Conservation (phyloP, 2,888 invertebrate species). For the Drosophila robusta region DNA sequence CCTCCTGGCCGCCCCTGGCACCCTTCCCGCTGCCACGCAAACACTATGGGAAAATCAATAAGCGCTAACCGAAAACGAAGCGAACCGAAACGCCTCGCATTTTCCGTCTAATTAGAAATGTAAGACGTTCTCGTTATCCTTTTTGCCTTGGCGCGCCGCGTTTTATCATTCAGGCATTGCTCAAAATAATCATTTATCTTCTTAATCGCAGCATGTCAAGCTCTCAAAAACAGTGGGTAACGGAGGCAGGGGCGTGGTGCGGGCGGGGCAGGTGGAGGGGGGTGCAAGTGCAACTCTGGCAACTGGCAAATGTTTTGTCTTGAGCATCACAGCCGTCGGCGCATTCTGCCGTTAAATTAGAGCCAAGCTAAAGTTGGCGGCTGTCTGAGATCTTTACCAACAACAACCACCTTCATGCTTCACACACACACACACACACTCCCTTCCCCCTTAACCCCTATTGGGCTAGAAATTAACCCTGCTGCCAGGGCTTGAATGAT, state of each 20-base stretch:
- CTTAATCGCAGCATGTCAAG: constrained; percentile 66
- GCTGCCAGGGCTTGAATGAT: background rate
- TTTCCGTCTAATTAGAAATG: constrained; percentile 65
- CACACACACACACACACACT: no score
- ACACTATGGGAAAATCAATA: constrained; percentile 59
- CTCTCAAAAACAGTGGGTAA: constrained; percentile 17
- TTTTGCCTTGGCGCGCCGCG: constrained; percentile 8
- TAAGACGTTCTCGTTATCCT: constrained; percentile 44
- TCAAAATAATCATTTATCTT: constrained; percentile 78
- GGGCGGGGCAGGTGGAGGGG: no score
- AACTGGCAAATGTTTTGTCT: constrained; percentile 69
- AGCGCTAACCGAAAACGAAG: constrained; percentile 14
- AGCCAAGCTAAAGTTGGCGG: constrained; percentile 31
- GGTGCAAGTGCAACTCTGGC: constrained; percentile 25
- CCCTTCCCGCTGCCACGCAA: background rate
- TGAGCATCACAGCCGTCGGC: constrained; percentile 37
- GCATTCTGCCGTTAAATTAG: constrained; percentile 73
- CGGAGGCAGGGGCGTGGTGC: background rate
- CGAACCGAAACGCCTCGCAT: constrained; percentile 16
- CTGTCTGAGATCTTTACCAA: background rate
- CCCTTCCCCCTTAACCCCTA: background rate
- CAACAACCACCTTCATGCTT: background rate
- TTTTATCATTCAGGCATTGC: constrained; percentile 59
- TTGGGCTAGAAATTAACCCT: background rate
- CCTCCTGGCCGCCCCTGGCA: background rate